Base-by-base conservation (phyloP, 1,140 invertebrate species). In the Dryas iulia region DNA sequence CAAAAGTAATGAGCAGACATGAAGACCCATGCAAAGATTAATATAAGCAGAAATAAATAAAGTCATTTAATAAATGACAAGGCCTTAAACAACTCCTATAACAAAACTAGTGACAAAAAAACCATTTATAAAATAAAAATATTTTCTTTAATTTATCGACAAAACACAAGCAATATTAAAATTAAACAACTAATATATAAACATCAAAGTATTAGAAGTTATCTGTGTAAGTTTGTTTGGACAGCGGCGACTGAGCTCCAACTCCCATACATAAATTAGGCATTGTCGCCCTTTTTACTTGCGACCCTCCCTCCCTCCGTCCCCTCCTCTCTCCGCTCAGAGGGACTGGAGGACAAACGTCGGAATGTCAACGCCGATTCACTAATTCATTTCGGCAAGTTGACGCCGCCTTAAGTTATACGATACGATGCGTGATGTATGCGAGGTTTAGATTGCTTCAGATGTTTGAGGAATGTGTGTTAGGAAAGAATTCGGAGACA, bases 201-300 rank as follows among this genome's bases (percentile, higher is more conserved):
- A n/a, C n/a, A n/a, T n/a, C n/a, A n/a, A n/a, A n/a, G 35, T 3
- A 24, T 60, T 28, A 39, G 23, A 10, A 33, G 65, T 60, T 68
- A 68, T 61, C 66, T n/a, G 23, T n/a, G n/a, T n/a, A n/a, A 1
- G 30, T 52, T 35, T 71, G 59, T 66, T 71, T 69, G 39, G 60
- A 65, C 58, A 71, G 66, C 14, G 28, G 58, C 68, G 60, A 61
- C 65, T 60, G 60, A 67, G 69, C 58, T 28, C 61, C 59, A 82
- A 77, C 76, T 86, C 83, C 87, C 81, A 87, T 89, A 84, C 84
- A 89, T 89, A 87, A 84, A 89, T 86, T 89, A 86, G 77, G 72
- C 56, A 71, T 80, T 78, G 82, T 80, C 76, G 76, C 66, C 61
- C 78, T 88, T 89, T 89, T 89, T 87, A 76, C 66, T 72, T 25